Evolutionary conservation across 2,797 vertebrate genomes (phyloP).

Genomic region (Ctenopoma multispine): DNA sequence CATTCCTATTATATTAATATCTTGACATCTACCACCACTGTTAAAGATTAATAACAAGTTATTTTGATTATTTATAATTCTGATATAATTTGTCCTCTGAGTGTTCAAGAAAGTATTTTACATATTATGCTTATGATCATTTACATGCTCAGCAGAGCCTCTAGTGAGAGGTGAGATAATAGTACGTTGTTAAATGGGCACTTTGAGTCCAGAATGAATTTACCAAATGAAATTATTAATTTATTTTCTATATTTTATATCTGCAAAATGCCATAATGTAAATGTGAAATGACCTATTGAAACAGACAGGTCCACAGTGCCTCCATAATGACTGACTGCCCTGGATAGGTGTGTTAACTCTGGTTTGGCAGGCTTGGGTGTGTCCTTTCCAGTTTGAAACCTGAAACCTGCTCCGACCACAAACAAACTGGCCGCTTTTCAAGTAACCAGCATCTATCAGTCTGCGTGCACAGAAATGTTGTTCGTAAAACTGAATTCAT

Average conservation of each 20-base stretch:
- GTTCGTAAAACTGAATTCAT: conserved; percentile 54
- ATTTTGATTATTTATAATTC: too few species aligned
- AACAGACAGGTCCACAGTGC: not conserved
- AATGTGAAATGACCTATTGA: not conserved
- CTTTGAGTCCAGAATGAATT: not conserved
- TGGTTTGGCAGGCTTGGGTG: conserved; percentile 48
- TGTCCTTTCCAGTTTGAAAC: conserved; percentile 61
- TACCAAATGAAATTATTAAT: not conserved
- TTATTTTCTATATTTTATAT: not conserved
- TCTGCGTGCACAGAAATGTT: conserved; percentile 20
- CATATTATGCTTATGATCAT: too few species aligned
- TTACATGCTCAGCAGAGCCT: too few species aligned
- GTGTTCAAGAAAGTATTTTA: too few species aligned
- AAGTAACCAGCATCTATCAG: conserved; percentile 42
- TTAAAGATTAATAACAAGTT: too few species aligned
- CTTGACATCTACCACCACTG: too few species aligned
- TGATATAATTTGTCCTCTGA: too few species aligned
- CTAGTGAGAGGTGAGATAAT: not conserved
- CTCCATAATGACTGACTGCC: conserved; percentile 2
- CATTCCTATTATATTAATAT: too few species aligned
- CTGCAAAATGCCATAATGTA: not conserved
- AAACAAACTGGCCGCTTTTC: conserved; percentile 50
- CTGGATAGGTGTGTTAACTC: not conserved
- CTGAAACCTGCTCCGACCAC: conserved; percentile 30
- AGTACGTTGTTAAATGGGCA: not conserved